A percentile compares a stretch with the other conserved stretches of the same genome.
These are phyloP conservation scores for Caenorhabditis tropicalis DNA, from an alignment of 1,140 invertebrate species.

Conservation along the genomic window DNA sequence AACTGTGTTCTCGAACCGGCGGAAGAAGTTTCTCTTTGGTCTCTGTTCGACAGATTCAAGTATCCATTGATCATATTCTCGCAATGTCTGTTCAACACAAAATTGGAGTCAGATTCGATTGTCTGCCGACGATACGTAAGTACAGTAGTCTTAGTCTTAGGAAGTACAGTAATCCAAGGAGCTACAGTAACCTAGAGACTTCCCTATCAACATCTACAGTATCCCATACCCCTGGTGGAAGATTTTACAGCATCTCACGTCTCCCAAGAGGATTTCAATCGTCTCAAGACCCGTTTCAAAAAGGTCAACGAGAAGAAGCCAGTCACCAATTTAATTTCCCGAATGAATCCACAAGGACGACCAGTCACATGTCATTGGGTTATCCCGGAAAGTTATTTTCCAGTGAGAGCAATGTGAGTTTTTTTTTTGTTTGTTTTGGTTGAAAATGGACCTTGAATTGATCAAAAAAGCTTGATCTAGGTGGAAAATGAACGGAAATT, in stretches of 20 bases:
- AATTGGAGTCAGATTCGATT: constrained; percentile 13
- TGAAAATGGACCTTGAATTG: no score
- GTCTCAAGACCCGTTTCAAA: neutral
- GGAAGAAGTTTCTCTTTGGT: neutral
- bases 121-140: constrained; percentile 7
- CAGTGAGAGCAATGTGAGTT: constrained; percentile 2
- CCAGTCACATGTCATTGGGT: constrained; percentile 8
- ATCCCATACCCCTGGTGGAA: neutral
- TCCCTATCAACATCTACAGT: no score
- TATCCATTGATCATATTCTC: neutral
- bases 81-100: neutral
- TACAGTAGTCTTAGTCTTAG: no score
- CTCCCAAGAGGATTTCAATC: neutral
- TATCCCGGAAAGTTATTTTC: neutral
- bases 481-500: neutral
- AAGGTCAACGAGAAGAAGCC: neutral
- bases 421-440: neutral
- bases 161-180: no score
- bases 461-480: no score
- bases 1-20: neutral
- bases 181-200: no score
- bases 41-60: neutral
- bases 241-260: constrained; percentile 12
- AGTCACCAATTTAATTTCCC: neutral
- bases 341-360: neutral